phyloP scores from a whole-genome alignment of 1,140 invertebrate species.

The Zaprionus davidi region DNA sequence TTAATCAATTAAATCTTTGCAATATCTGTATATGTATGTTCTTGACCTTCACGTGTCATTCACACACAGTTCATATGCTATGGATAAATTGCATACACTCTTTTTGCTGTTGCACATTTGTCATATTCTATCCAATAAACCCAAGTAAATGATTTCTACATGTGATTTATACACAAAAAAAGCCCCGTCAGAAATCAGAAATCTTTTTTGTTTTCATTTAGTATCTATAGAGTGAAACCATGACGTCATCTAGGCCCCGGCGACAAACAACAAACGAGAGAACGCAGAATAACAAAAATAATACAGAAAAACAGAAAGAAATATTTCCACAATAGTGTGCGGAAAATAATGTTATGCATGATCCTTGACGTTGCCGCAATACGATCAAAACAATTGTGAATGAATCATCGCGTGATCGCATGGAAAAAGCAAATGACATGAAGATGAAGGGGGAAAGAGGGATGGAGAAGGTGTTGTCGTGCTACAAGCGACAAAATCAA shows the following conservation, averaged over 20 bases:
- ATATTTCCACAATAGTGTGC: slow-evolving; percentile 24
- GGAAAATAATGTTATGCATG: slow-evolving; percentile 28
- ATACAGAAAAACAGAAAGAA: slow-evolving; percentile 10
- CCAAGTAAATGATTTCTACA: slow-evolving; percentile 1
- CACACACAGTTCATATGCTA: not conserved
- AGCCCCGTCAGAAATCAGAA: slow-evolving; percentile 6
- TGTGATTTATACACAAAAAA: slow-evolving; percentile 3
- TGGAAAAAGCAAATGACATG: not conserved
- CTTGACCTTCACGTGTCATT: slow-evolving; percentile 21
- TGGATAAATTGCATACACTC: slow-evolving; percentile 1
- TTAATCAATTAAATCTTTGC: slow-evolving; percentile 6
- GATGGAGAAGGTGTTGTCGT: not conserved
- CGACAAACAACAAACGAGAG: slow-evolving; percentile 30
- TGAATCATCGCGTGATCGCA: slow-evolving; percentile 32
- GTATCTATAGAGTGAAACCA: slow-evolving; percentile 22
- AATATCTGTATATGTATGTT: not conserved
- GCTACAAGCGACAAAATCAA: slow-evolving; percentile 11
- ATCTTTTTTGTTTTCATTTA: slow-evolving; percentile 32
- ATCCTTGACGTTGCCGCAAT: slow-evolving; percentile 25
- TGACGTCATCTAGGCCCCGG: slow-evolving; percentile 46
- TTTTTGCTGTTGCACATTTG: slow-evolving; percentile 11
- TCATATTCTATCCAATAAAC: slow-evolving; percentile 15
- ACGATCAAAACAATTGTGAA: slow-evolving; percentile 18
- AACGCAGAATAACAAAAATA: slow-evolving; percentile 25
- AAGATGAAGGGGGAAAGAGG: not conserved